Percentiles rank a stretch among this genome's conserved stretches.
Conservation (phyloP, 2,113 vertebrate species). For the Chaetorhynchus papuensis region DNA sequence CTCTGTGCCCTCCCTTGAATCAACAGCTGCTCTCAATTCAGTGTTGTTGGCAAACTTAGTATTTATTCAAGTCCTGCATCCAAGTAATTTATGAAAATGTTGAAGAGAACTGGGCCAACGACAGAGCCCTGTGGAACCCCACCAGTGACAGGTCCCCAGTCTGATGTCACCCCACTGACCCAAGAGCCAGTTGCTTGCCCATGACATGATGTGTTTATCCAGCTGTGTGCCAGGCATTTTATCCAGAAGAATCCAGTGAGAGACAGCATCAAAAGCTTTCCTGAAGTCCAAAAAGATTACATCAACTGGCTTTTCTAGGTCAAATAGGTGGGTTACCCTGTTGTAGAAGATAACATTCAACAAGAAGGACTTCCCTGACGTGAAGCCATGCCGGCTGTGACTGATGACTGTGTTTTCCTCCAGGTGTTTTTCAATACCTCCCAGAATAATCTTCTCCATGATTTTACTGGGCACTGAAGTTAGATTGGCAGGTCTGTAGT, state of each 20-base stretch:
- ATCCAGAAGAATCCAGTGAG: not conserved
- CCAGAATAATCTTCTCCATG: not conserved
- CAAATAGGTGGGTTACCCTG: not conserved
- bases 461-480: not conserved
- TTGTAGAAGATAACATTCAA: not conserved
- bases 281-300: not conserved
- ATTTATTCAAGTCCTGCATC: not conserved
- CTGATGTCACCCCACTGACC: not conserved
- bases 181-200: rapidly evolving
- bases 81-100: not conserved
- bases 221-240: not conserved
- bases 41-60: not conserved
- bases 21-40: not conserved
- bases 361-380: not conserved
- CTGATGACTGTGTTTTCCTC: not conserved
- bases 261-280: not conserved
- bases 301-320: not conserved
- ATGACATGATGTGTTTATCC: not conserved
- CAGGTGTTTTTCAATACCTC: not conserved
- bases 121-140: not conserved
- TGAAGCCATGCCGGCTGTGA: not conserved
- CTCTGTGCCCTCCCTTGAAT: not conserved
- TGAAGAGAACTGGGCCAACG: not conserved
- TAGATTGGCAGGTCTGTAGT: not conserved
- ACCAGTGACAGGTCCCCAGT: not conserved